These are phyloP conservation scores for Aquatica leii DNA, from an alignment of 2,888 invertebrate species.

Conservation along the genomic window DNA sequence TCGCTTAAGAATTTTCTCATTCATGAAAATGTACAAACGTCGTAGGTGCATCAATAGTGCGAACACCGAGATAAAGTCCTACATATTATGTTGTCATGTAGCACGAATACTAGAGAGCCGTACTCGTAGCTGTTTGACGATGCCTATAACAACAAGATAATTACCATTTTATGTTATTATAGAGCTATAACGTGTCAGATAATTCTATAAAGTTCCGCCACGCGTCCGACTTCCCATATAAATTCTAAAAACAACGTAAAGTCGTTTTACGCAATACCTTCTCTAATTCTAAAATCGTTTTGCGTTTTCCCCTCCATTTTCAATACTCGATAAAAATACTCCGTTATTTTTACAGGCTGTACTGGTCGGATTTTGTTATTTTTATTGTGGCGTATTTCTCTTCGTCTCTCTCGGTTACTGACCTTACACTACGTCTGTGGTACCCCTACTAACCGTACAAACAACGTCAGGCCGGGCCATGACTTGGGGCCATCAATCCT, in stretches of 20 bases:
- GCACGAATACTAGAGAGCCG: no score
- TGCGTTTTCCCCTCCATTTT: constrained; percentile 26
- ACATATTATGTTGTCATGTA: no score
- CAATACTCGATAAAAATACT: constrained; percentile 60
- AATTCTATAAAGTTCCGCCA: constrained; percentile 41
- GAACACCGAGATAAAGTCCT: constrained; percentile 31
- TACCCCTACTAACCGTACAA: constrained; percentile 47
- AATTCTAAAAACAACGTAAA: no score
- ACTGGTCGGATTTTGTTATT: constrained; percentile 60
- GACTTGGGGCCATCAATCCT: constrained; percentile 33
- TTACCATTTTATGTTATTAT: constrained; percentile 47
- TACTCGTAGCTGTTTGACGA: no score
- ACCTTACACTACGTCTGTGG: constrained; percentile 50
- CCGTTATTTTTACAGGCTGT: constrained; percentile 60
- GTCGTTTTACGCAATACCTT: constrained; percentile 21
- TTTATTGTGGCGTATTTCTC: constrained; percentile 57
- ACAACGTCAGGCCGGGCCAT: constrained; percentile 41
- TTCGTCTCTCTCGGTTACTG: constrained; percentile 53
- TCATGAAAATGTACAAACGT: constrained; percentile 14
- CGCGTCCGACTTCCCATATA: constrained; percentile 37
- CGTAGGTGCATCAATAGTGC: constrained; percentile 24
- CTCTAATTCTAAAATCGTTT: constrained; percentile 26
- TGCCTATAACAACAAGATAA: constrained; percentile 44
- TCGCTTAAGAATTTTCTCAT: no score
- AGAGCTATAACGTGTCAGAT: constrained; percentile 44